Conservation (phyloP, 2,888 invertebrate species). For the Rotaria sp. region DNA sequence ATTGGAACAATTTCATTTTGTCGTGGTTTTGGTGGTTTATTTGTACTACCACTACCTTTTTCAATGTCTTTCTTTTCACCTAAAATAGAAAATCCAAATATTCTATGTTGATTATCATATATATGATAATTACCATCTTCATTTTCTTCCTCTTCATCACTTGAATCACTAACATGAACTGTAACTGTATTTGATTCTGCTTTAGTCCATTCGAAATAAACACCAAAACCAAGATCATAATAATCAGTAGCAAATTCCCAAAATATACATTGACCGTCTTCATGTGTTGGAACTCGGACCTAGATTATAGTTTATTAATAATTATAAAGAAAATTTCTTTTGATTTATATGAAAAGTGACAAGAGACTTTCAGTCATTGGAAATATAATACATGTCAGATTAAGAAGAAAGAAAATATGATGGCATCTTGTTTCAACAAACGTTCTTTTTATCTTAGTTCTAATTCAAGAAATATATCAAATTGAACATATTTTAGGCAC, state of each 20-base stretch:
- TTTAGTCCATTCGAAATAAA: constrained; percentile 89
- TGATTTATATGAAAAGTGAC: too few relatives aligned
- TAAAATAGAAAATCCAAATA: background rate
- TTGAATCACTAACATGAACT: constrained; percentile 89
- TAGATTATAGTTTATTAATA: background rate
- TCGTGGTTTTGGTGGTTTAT: constrained; percentile 59
- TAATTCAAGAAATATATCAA: too few relatives aligned
- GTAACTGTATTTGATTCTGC: constrained; percentile 75
- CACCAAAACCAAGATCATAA: constrained; percentile 88
- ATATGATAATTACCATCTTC: constrained; percentile 62
- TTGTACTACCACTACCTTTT: constrained; percentile 37
- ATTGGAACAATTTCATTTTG: constrained; percentile 82
- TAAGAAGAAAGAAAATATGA: too few relatives aligned
- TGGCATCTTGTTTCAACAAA: too few relatives aligned
- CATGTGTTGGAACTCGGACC: constrained; percentile 84
- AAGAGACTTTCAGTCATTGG: too few relatives aligned
- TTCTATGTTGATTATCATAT: background rate
- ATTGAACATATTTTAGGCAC: too few relatives aligned
- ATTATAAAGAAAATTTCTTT: too few relatives aligned
- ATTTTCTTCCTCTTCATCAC: constrained; percentile 68
- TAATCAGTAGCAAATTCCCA: constrained; percentile 99
- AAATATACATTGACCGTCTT: constrained; percentile 81
- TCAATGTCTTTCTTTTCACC: constrained; percentile 37
- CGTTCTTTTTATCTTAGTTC: too few relatives aligned
- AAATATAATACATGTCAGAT: too few relatives aligned